These are phyloP conservation scores for Pissodes strobi DNA, from an alignment of 1,140 invertebrate species.

Conservation along the genomic window DNA sequence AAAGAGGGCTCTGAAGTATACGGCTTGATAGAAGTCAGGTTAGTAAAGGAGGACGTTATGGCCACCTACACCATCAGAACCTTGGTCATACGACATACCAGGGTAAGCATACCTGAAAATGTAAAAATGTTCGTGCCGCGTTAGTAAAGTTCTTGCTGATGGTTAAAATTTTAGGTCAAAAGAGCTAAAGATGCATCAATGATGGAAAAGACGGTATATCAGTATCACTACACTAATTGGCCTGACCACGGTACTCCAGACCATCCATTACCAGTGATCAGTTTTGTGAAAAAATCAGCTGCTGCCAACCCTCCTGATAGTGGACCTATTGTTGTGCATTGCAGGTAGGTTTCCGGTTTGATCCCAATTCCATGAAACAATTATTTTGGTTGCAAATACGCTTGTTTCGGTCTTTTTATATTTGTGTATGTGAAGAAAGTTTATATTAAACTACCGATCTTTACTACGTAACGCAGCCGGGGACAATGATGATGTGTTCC, in stretches of 20 bases:
- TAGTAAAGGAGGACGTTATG: conserved; percentile 90
- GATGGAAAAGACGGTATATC: conserved; percentile 82
- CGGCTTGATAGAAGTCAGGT: conserved; percentile 86
- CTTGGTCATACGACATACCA: conserved; percentile 78
- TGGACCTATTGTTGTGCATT: conserved; percentile 94
- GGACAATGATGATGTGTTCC: too few relatives aligned
- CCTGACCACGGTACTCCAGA: conserved; percentile 96
- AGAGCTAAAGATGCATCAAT: too few relatives aligned
- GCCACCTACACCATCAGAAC: conserved; percentile 92
- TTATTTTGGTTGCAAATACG: too few relatives aligned
- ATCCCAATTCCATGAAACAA: too few relatives aligned
- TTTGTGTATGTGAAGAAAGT: too few relatives aligned
- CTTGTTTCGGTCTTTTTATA: too few relatives aligned
- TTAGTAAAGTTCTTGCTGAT: not conserved
- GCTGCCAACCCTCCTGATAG: conserved; percentile 82
- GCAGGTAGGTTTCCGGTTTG: too few relatives aligned
- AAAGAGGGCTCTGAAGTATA: conserved; percentile 90
- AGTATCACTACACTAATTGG: conserved; percentile 98
- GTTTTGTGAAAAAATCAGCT: conserved; percentile 90
- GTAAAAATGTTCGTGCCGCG: conserved; percentile 22
- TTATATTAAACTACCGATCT: too few relatives aligned
- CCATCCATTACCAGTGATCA: conserved; percentile 91
- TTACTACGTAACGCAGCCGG: too few relatives aligned
- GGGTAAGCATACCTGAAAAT: conserved; percentile 55
- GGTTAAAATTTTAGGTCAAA: conserved; percentile 61